phyloP scores from a whole-genome alignment of 2,113 vertebrate genomes.

The Callorhinus ursinus region DNA sequence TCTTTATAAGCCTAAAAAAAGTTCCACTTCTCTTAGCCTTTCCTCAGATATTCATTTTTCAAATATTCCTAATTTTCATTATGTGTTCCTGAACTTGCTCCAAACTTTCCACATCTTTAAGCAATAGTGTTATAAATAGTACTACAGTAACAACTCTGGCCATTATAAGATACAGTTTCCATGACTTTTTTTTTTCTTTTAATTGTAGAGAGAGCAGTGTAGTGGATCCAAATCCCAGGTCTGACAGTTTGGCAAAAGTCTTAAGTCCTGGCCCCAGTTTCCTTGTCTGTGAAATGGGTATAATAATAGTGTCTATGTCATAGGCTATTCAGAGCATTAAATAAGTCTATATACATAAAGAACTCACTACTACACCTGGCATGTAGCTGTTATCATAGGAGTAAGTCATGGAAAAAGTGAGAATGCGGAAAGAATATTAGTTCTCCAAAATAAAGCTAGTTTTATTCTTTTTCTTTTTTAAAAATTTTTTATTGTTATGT shows the following conservation, averaged over 20 bases:
- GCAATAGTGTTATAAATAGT: not conserved
- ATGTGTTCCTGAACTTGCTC: not conserved
- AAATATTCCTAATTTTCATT: conserved; percentile 49
- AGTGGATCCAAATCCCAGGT: not conserved
- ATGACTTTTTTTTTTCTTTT: not conserved
- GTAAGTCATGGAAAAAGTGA: not conserved
- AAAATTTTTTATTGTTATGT: too few relatives aligned
- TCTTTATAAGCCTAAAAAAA: conserved; percentile 38
- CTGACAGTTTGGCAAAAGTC: not conserved
- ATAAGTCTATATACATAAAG: not conserved
- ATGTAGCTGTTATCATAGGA: not conserved
- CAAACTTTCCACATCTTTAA: not conserved
- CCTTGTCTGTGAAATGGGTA: not conserved
- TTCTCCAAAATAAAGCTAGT: not conserved
- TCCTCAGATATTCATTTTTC: conserved; percentile 40
- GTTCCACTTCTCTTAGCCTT: conserved; percentile 55
- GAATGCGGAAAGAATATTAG: not conserved
- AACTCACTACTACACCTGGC: not conserved
- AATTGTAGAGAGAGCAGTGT: not conserved
- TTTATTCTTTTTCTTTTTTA: not conserved
- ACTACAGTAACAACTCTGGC: not conserved
- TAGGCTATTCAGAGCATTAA: not conserved
- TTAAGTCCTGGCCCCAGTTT: not conserved
- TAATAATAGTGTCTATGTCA: not conserved
- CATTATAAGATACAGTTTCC: not conserved